phyloP scores from a whole-genome alignment of 2,113 vertebrate genomes.

The Xenus cinereus region DNA sequence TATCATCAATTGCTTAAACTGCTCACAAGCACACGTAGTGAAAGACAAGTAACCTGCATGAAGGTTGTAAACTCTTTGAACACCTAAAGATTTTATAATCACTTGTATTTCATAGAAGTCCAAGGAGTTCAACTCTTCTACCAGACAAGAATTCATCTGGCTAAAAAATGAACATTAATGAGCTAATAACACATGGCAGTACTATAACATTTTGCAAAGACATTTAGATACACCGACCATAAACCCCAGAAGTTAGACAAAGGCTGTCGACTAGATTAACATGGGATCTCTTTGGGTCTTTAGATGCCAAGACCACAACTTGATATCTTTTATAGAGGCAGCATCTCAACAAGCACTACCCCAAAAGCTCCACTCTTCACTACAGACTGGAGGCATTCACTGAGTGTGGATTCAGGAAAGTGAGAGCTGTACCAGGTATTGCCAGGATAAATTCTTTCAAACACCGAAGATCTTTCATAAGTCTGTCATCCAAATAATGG shows the following conservation, averaged over 20 bases:
- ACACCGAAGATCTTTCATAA: not conserved
- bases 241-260: not conserved
- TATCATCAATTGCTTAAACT: fast-evolving
- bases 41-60: not conserved
- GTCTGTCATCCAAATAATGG: not conserved
- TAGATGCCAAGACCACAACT: not conserved
- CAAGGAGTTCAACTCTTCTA: not conserved
- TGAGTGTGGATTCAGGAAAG: not conserved
- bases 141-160: not conserved
- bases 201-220: not conserved
- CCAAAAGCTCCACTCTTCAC: not conserved
- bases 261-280: not conserved
- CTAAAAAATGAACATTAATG: not conserved
- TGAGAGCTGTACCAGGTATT: not conserved
- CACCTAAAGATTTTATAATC: not conserved
- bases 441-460: not conserved
- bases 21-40: not conserved
- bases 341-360: not conserved
- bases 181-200: not conserved
- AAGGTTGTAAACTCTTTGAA: not conserved
- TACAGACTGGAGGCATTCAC: not conserved
- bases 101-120: not conserved
- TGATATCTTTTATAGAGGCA: not conserved
- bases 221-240: not conserved
- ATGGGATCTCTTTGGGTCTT: not conserved